phyloP scores from a whole-genome alignment of 30 jellyfish, hydroid and myxozoan species.

The Hydra vulgaris region DNA sequence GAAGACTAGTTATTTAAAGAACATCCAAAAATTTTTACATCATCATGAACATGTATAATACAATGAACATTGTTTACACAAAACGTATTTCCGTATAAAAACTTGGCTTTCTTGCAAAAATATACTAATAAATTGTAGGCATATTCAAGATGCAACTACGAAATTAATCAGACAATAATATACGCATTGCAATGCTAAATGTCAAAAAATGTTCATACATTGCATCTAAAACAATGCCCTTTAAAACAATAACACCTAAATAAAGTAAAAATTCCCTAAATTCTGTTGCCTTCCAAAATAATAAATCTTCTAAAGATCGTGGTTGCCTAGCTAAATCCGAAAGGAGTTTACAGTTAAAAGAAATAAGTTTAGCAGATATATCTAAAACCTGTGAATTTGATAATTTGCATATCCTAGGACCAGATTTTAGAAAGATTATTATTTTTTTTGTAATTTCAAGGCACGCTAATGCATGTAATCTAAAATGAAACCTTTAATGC shows the following conservation, averaged over 20 bases:
- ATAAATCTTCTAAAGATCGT: neutral
- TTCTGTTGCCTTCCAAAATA: slow-evolving; percentile 49
- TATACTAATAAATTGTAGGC: slow-evolving; percentile 28
- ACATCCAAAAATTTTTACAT: slow-evolving; percentile 16
- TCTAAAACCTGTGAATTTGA: no score
- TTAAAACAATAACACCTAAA: slow-evolving; percentile 39
- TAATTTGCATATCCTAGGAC: no score
- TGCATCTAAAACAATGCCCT: slow-evolving; percentile 21
- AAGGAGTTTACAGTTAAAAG: neutral
- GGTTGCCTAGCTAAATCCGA: slow-evolving; percentile 2
- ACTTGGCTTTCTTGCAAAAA: slow-evolving; percentile 26
- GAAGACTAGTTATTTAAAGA: slow-evolving; percentile 21
- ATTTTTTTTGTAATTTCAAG: no score
- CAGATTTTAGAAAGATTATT: no score
- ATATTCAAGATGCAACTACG: slow-evolving; percentile 22
- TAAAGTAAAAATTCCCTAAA: slow-evolving; percentile 40
- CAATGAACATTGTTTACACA: slow-evolving; percentile 40
- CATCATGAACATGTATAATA: slow-evolving; percentile 25
- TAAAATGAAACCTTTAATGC: no score
- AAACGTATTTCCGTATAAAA: slow-evolving; percentile 33
- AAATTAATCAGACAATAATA: slow-evolving; percentile 19
- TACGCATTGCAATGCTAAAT: slow-evolving; percentile 19
- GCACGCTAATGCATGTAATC: no score
- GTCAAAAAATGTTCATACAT: slow-evolving; percentile 24
- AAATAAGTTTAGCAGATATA: neutral